Evolutionary conservation across 1,140 invertebrate species (phyloP), one percentile per base, ranked within the genome.

Genomic region (Bombus pascuorum): DNA sequence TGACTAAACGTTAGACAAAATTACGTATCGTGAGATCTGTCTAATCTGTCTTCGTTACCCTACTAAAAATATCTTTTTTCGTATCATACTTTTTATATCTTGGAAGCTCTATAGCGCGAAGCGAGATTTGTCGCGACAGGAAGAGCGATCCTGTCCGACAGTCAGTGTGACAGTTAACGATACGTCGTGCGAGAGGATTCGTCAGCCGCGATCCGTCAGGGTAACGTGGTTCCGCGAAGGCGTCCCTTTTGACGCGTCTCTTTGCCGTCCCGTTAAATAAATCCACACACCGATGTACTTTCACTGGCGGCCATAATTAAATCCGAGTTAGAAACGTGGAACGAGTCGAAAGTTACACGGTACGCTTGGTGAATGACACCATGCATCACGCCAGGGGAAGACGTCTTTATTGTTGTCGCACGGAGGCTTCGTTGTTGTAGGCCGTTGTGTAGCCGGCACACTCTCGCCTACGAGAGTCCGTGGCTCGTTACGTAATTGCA

Each of bases 401-500:
- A 91, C 80, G 78, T 84, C 84, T 86, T 92, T 91, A 86, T 91
- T 92, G 73, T 93, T 87, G 83, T 62, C 59, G 57, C 74, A 13
- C 47, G 44, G 85, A 86, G 75, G 44, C 22, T 68, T 86, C 74
- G 84, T 89, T 72, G 65, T 68, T 72, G 65, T 68, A 66, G 47
- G 76, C 81, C 87, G 44, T 9, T n/a, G 85, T 34, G 15, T 66
- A 66, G 65, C 32, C 65, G 65, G n/a, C 65, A 22, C 32, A 37
- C 47, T 75, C 34, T 89, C 83, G 71, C 89, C 87, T 80, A 84
- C 88, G 39, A 66, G 92, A 94, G 93, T 93, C 91, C 92, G 91
- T 92, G 92, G 89, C 93, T 93, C 90, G 92, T 93, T 94, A 93
- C 92, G 85, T 87, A 90, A 93, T 92, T 93, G 92, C 94, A 94